Evolutionary conservation across 2,113 vertebrate genomes (phyloP), one percentile per base, ranked within the genome.

Genomic region (Lamprotornis superbus): DNA sequence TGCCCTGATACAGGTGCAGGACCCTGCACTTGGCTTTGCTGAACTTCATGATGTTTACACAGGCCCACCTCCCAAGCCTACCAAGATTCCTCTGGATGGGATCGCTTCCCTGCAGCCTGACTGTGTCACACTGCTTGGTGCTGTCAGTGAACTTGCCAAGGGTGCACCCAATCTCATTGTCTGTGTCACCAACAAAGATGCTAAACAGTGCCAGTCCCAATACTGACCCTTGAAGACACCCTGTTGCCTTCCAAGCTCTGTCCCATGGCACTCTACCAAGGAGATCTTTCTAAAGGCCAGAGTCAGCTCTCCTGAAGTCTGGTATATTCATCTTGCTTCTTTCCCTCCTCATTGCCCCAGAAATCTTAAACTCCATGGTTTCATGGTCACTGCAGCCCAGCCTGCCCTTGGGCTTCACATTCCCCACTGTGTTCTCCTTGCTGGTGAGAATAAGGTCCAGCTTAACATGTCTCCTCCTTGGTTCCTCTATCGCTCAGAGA

Each of bases 41-140:
- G 10, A n/a, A 16, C 22, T 12, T 20, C 10, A 11, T 15, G 19
- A 39, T 8, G 15, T 30, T 47, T 24, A 28, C 19, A 9, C 10
- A n/a, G 23, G 33, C 12, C 12, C 19, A 16, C 15, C 24, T 39
- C 47, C 39, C 10, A n/a, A 55, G 56, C 12, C 30, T 20, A 6
- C 15, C 16, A n/a, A 53, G 47, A 47, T n/a, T 23, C 4, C 39
- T 78, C 37, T 55, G 47, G n/a, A 40, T n/a, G 19, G 20, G 7
- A 30, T 15, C 0, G 0, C 27, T 53, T 61, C 64, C 74, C 12
- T 63, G 40, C 15, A n/a, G 46, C 0, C 0, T 19, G 33, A 27
- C 46, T 28, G 31, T 10, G 7, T 17, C 9, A 33, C 46, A 18
- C 22, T 52, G 6, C 27, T 53, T 13, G 15, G 10, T 61, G 47